Base-by-base conservation (phyloP, 2,888 invertebrate genomes). In the Zaprionus bogoriensis region DNA sequence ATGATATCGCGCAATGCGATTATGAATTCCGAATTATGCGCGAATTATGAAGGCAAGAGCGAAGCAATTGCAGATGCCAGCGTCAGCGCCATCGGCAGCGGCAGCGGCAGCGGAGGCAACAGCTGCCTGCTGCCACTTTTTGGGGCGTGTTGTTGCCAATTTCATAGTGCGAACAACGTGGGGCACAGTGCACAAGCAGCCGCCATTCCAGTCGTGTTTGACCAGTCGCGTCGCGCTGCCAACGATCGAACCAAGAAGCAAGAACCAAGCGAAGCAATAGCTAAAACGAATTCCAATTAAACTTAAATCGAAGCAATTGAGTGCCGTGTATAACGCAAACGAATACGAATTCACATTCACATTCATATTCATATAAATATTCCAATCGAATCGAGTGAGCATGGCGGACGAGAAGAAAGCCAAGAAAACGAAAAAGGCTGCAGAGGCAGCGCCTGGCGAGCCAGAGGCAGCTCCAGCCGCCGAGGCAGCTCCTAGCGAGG, bases 121-220 rank as follows among this genome's bases (percentile, higher is more conserved):
- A 59, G 55, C 63, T 63, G 75, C 58, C 59, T 51, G 36, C 59
- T 64, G 63, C 60, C 52, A 59, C 60, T 60, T 73, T 73, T 12
- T n/a, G 85, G 83, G 80, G 79, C 79, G 61, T n/a, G n/a, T 62
- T 79, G 72, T 81, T 74, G 88, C 81, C 77, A 79, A 80, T 78
- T 87, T 88, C 30, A 30, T 12, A 7, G 25, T 3, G 51, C 61
- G 38, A 52, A 51, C 64, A 61, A 58, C 64, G 64, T 71, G 79
- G 22, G 6, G n/a, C 63, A 66, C 74, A 86, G 87, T 82, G 82
- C 84, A 87, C 58, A 74, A 70, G 87, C 78, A 81, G 81, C 83
- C 76, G 88, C 87, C 89, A 90, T 90, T 90, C 89, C 90, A 90
- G 90, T 89, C 89, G 89, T 89, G 60, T 81, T 84, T 90, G 87